Evolutionary conservation across 2,113 vertebrate species (phyloP).

Genomic region (Anseranas semipalmata): DNA sequence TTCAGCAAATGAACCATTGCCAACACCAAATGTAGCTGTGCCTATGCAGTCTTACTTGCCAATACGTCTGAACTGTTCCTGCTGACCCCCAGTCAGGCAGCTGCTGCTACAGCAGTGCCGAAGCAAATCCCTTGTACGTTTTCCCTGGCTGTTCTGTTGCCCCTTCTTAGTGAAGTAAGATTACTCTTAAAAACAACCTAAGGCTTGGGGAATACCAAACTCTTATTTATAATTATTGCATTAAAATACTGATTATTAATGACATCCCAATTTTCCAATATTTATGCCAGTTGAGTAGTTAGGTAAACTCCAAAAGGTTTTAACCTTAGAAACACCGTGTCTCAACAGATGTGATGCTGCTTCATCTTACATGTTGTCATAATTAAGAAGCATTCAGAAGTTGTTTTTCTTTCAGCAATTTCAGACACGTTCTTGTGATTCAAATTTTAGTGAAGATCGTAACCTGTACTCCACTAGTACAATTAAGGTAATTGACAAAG

Average conservation of each 20-base stretch:
- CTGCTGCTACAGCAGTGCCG: neutral
- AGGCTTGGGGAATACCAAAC: neutral
- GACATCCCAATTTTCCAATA: neutral
- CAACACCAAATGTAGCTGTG: neutral
- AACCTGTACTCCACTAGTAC: conserved; percentile 61
- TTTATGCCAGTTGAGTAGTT: neutral
- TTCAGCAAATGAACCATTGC: neutral
- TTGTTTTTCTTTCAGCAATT: conserved; percentile 19
- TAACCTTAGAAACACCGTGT: neutral
- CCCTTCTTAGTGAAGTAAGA: neutral
- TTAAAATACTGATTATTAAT: neutral
- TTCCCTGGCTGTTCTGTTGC: neutral
- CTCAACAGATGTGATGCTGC: neutral
- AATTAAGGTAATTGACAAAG: conserved; percentile 80
- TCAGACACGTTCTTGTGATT: conserved; percentile 20
- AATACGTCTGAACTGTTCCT: neutral
- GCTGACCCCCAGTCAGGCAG: neutral
- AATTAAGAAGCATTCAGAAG: conserved; percentile 19
- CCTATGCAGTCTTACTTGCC: neutral
- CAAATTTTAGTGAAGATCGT: conserved; percentile 63
- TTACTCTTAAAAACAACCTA: neutral
- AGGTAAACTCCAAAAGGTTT: neutral
- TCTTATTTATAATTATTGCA: neutral
- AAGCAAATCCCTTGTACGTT: neutral
- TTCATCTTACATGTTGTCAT: neutral